These are phyloP conservation scores for Pyrgus malvae DNA, from an alignment of 2,888 invertebrate species.

Conservation along the genomic window DNA sequence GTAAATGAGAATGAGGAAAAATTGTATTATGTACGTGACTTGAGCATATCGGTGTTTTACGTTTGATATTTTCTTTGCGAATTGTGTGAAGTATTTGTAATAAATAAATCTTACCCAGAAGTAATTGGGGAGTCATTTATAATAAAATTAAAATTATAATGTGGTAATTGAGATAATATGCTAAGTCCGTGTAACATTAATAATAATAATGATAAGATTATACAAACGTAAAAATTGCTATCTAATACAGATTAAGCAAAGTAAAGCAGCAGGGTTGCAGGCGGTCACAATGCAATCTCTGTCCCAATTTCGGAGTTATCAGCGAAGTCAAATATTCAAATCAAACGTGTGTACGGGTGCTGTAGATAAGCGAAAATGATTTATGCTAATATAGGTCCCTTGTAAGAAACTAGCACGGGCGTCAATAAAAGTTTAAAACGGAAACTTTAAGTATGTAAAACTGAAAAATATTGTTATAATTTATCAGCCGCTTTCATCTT, in stretches of 20 bases:
- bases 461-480: too few species aligned
- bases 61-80: too few species aligned
- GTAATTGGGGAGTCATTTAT: slow-evolving; percentile 4
- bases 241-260: slow-evolving; percentile 38
- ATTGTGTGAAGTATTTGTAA: too few species aligned
- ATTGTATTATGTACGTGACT: slow-evolving; percentile 28
- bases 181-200: background rate
- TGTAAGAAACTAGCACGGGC: background rate
- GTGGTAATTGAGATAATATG: background rate
- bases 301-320: slow-evolving; percentile 70
- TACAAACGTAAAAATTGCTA: slow-evolving; percentile 34
- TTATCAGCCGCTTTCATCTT: too few species aligned
- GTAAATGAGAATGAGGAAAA: slow-evolving; percentile 31
- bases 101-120: too few species aligned
- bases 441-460: too few species aligned
- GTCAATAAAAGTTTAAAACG: background rate
- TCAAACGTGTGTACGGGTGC: slow-evolving; percentile 49
- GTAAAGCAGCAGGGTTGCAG: slow-evolving; percentile 40
- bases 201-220: slow-evolving; percentile 15
- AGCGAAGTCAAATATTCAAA: slow-evolving; percentile 60
- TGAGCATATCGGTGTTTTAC: too few species aligned
- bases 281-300: slow-evolving; percentile 57
- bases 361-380: slow-evolving; percentile 47
- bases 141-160: background rate
- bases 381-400: slow-evolving; percentile 22